Base-by-base conservation (phyloP, 2,888 invertebrate species). In the Rutpela maculata region DNA sequence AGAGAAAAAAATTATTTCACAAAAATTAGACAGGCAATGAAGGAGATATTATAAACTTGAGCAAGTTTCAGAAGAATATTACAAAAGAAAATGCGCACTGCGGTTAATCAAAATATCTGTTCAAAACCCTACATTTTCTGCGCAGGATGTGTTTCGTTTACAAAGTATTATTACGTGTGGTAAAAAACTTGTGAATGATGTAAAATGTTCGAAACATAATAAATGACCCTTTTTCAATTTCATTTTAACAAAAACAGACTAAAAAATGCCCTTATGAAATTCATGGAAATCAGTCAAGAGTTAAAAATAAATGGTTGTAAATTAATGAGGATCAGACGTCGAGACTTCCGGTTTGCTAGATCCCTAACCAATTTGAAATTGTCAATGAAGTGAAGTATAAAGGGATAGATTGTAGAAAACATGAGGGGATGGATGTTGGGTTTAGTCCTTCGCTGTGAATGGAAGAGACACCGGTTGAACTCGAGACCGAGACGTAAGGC, bases 401-500 rank as follows among this genome's bases (percentile, higher is more conserved):
- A 73, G 50, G 76, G 76, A 76, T 76, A 76, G 75, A 78, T 75
- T 75, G 75, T 75, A 75, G 78, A 78, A 77, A 78, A 78, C 78
- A 72, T 74, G 72, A 71, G 75, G 75, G 65, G 43, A 19, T 43
- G 65, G 65, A 65, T 65, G 43, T 65, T 65, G 43, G 43, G 38
- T 65, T 38, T 38, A 62, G 65, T 43, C 35, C 65, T 65, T 43
- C 19, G 65, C 43, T 15, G 65, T 65, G 65, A 65, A 65, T 65
- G 57, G 69, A 57, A 74, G 77, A 76, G 74, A 79, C 77, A 79
- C 79, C 78, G 76, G 77, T 79, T 79, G 79, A 77, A 62, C 62
- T 62, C 57, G 70, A 65, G 63, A 65, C 31, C 65, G 35, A 62
- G 65, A 65, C 65, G 65, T n/a, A 65, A 65, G 38, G 65, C 65